Evolutionary conservation across 1,140 invertebrate species (phyloP), one percentile per base, ranked within the genome.

Genomic region (Saccostrea glomerata): DNA sequence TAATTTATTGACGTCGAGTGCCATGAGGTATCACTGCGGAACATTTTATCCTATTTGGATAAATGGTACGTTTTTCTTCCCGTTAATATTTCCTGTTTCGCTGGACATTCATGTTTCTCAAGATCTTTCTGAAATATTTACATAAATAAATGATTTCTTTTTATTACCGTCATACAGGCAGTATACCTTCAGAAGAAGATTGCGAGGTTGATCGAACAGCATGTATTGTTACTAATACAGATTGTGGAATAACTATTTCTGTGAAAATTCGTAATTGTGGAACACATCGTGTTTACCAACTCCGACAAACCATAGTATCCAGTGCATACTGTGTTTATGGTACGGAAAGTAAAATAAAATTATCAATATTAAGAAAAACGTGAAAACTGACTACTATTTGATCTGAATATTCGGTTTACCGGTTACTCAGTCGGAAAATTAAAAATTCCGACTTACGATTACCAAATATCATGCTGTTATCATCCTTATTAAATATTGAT

Each of bases 321-420:
- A 77, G 70, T 30, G 70, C 70, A 30, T 77, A 77, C 25, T 77
- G 70, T 5, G 15, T 77, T 77, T 36, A 77, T 77, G 70, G 70
- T 77, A 30, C 0, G 13, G 20, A 11, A 6, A 47, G 47, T 47
- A 0, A 47, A 2, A 47, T 7, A 47, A 47, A 47, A 36, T 36
- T 2, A 36, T 36, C 2, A 36, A 36, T 36, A 36, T 36, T 36
- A 36, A 2, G 30, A 36, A 36, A 1, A 36, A 36, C 30, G 0
- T 36, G 30, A 1, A 1, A 36, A 36, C 30, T 2, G 30, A 36
- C 30, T 36, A 36, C 30, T 36, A 36, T 36, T 36, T 36, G 30
- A 36, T 36, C 30, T 0, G 30, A 36, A 2, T 36, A 36, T 36
- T 36, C 30, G 30, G 30, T n/a, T n/a, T n/a, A n/a, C n/a, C n/a